Conservation (phyloP, 2,888 invertebrate species). For the Blastobasis lacticolella region DNA sequence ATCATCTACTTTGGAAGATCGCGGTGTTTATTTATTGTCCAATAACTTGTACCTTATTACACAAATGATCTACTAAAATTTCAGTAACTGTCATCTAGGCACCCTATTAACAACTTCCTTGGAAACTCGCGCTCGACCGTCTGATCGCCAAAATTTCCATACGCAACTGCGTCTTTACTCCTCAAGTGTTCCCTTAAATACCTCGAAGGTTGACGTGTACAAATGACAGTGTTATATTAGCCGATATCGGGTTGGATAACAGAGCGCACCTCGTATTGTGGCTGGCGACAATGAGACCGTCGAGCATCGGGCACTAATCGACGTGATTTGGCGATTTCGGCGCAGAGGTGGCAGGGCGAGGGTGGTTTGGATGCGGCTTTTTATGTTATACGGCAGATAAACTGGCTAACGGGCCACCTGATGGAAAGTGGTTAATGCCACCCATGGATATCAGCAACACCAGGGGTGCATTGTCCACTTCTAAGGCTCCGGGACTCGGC, state of each 20-base stretch:
- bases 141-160: conserved; percentile 31
- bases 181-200: conserved; percentile 53
- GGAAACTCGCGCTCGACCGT: too few species aligned
- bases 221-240: conserved; percentile 47
- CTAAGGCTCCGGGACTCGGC: too few species aligned
- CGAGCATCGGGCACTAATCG: conserved; percentile 67
- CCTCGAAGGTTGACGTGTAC: conserved; percentile 39
- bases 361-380: conserved; percentile 23
- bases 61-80: conserved; percentile 26
- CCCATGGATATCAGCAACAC: too few species aligned
- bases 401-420: too few species aligned
- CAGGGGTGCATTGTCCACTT: too few species aligned
- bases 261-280: conserved; percentile 47
- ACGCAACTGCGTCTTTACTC: conserved; percentile 46
- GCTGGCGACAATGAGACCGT: conserved; percentile 45
- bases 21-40: background rate
- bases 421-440: too few species aligned
- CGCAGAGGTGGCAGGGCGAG: conserved; percentile 21
- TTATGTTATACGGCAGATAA: too few species aligned
- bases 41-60: background rate
- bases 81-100: too few species aligned
- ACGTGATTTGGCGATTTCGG: conserved; percentile 64
- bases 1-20: background rate
- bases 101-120: too few species aligned
- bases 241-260: conserved; percentile 57